Base-by-base conservation (phyloP, 2,113 vertebrate species). In the Dicaeum eximium region DNA sequence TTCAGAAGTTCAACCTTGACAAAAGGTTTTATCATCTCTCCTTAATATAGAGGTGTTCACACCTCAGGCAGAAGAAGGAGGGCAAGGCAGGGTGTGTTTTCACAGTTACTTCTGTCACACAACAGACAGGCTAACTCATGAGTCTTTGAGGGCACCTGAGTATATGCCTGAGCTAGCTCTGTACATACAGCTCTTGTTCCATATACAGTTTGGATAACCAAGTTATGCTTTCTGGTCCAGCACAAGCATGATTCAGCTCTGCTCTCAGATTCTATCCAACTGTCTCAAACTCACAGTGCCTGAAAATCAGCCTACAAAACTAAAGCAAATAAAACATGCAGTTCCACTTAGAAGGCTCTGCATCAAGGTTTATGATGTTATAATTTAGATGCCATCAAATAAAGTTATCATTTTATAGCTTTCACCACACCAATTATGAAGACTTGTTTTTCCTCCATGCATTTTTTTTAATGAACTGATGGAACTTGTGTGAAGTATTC, bases 401-500 rank as follows among this genome's bases (percentile, higher is more conserved):
- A 38, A 38, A 38, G 38, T 38, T 38, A 38, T 38, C 0, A 45
- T 78, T 70, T 62, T 35, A 11, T 15, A 80, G 69, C 25, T 65
- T 81, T 74, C 13, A 40, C 73, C 27, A 66, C 21, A 91, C 37
- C 13, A 64, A 72, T 38, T 20, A 54, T 1, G 6, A 35, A 53
- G 11, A 24, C 15, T 28, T 44, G 9, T 1, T 22, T 21, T 8
- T 1, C 4, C 27, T 11, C 6, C 7, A 19, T 16, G 6, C 2
- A 3, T 42, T 79, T 65, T 69, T 69, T 72, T 42, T 31, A 48
- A 54, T 51, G 35, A 89, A 75, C n/a, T 40, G 28, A 61, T n/a
- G 10, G n/a, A 83, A 80, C n/a, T 78, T 45, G 6, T 12, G 48
- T 40, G 25, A 80, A 67, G 21, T 72, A 40, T 42, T 80, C 31